A percentile compares a stretch with the other conserved stretches of the same genome.
Conservation (phyloP, 2,888 invertebrate genomes). For the Fissipunctia ypsillon region DNA sequence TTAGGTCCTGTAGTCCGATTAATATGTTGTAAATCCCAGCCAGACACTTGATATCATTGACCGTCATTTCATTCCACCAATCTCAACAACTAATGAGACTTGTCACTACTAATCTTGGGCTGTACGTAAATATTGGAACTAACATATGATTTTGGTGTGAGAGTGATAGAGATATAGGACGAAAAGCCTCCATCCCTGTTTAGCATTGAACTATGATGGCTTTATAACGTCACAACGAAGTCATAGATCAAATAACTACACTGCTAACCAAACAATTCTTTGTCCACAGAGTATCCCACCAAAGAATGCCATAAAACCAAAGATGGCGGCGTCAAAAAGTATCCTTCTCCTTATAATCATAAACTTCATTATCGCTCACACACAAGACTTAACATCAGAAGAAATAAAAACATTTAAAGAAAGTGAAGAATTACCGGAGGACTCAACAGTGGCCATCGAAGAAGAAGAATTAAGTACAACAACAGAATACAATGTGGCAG, state of each 20-base stretch:
- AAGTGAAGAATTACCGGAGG: slow-evolving; percentile 47
- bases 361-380: slow-evolving; percentile 46
- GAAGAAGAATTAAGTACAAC: slow-evolving; percentile 58
- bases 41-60: too few relatives aligned
- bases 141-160: too few relatives aligned
- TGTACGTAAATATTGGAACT: too few relatives aligned
- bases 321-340: slow-evolving; percentile 58
- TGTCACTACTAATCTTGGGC: too few relatives aligned
- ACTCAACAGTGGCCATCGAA: slow-evolving; percentile 39
- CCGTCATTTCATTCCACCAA: too few relatives aligned
- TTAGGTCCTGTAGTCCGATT: too few relatives aligned
- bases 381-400: slow-evolving; percentile 51
- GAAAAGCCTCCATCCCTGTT: too few relatives aligned
- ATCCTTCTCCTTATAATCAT: slow-evolving; percentile 47
- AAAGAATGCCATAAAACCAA: slow-evolving; percentile 61
- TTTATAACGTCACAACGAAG: not conserved
- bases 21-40: too few relatives aligned
- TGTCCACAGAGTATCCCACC: slow-evolving; percentile 59
- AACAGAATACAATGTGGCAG: slow-evolving; percentile 34
- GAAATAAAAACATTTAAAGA: slow-evolving; percentile 52
- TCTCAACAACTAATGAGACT: too few relatives aligned
- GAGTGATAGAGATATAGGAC: too few relatives aligned
- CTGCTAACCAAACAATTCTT: slow-evolving; percentile 12
- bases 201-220: too few relatives aligned
- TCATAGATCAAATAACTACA: not conserved